Conservation (phyloP, 2,797 vertebrate species). For the Meriones psammophilus region DNA sequence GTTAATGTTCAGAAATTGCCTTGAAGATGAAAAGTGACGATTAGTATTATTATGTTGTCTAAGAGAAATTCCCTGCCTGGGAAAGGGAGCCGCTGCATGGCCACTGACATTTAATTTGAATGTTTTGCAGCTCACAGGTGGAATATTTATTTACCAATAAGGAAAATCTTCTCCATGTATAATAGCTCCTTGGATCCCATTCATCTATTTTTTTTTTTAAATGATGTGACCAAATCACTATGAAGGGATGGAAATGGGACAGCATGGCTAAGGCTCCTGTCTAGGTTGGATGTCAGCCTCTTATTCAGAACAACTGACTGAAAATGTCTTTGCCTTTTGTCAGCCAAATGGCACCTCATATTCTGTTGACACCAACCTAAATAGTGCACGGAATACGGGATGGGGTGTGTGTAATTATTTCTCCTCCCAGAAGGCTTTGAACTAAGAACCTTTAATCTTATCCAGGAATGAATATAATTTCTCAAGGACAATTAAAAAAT, state of each 20-base stretch:
- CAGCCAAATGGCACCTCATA: conserved; percentile 25
- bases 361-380: conserved; percentile 23
- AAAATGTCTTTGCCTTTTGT: conserved; percentile 30
- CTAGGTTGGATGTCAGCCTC: neutral
- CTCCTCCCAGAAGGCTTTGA: conserved; percentile 10
- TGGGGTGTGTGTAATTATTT: neutral
- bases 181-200: neutral
- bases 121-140: conserved; percentile 10
- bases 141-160: conserved; percentile 58
- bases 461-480: neutral
- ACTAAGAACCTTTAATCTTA: conserved; percentile 43
- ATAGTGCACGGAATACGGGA: neutral
- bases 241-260: neutral
- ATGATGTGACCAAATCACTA: neutral
- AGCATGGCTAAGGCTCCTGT: neutral
- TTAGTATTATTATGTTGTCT: conserved; percentile 86
- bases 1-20: conserved; percentile 87
- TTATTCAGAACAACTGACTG: neutral
- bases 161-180: neutral
- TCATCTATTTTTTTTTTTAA: neutral
- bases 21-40: conserved; percentile 84
- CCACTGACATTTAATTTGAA: conserved; percentile 8
- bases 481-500: neutral
- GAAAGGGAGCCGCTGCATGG: conserved; percentile 2
- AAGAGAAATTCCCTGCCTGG: conserved; percentile 48